Evolutionary conservation across 2,797 vertebrate species (phyloP), one percentile per base, ranked within the genome.

Genomic region (Molothrus ater): DNA sequence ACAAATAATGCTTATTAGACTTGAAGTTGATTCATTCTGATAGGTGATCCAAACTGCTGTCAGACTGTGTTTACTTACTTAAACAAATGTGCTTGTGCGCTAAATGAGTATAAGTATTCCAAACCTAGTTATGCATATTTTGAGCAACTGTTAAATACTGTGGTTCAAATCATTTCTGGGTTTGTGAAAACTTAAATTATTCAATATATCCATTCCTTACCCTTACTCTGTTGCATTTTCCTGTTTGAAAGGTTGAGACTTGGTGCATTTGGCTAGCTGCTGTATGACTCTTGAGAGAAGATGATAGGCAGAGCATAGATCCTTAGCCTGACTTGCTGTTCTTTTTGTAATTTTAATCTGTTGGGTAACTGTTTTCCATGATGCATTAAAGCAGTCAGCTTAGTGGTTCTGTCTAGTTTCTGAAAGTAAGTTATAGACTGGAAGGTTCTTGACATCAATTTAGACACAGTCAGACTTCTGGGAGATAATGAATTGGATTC

Each of bases 1-100:
- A 96, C 64, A 96, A 97, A 96, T 96, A 97, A 95, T 96, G 75
- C 94, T 93, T 97, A 92, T 94, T 97, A 95, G 97, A 89, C 83
- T 95, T 97, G 74, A 56, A 87, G 81, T 92, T 96, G 86, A 96
- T 97, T 95, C 51, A 71, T 94, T 97, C 43, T 96, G 91, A 92
- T 97, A 92, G 82, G 94, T 93, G 82, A 93, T 97, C 85, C 96
- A 96, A 95, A 96, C 92, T 97, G 75, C 88, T 96, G 89, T 97
- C 92, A 95, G 86, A 72, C 57, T 96, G 18, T 96, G 80, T 96
- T 97, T 97, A 88, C 90, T 95, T 96, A 90, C 40, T 69, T 79
- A 95, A 95, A 94, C 87, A 95, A 95, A 94, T 96, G 78, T 93
- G 68, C 68, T 90, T 45, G 36, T 95, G 76, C 68, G 96, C 84